Base-by-base conservation (phyloP, 2,888 invertebrate genomes). In the Pteria penguin region DNA sequence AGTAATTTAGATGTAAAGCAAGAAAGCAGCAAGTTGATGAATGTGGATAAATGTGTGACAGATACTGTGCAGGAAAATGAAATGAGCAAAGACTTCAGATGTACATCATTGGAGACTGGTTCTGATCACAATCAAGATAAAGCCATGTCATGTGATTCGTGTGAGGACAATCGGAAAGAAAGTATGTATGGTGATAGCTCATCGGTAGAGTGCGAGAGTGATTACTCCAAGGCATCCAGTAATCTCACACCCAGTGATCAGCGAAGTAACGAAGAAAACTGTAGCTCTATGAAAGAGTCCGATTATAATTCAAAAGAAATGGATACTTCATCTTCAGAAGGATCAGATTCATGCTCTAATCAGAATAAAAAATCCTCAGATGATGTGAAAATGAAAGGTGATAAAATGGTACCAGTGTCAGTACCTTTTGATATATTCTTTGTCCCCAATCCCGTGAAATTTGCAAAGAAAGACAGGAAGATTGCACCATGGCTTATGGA, bases 401-500 rank as follows among this genome's bases (percentile, higher is more conserved):
- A 45, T 45, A 45, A 45, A 45, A 45, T 14, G 18, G 32, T 63
- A 18, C 70, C 75, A n/a, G 45, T 60, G 57, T 36, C 71, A 0
- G 67, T 61, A 22, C 33, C 62, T 8, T 79, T 76, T 54, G 70
- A 80, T 27, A 78, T 77, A 33, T 74, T 84, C 26, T 83, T 84
- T 75, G 75, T 73, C 5, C 60, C 78, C 2, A 57, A 82, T 22
- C 66, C 79, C 5, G 63, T 81, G 22, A 80, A 79, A 79, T 81
- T 92, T 91, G 75, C 79, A 90, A 54, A 91, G 89, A 65, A 67
- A 76, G 84, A 71, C 88, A 90, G 72, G 88, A 88, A 84, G 32
- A 80, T 72, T 63, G 95, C 95, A 0, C 94, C 95, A 0, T 96
- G 96, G 96, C 89, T 95, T 87, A 94, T 95, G 79, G 93, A 94